phyloP scores from a whole-genome alignment of 2,797 vertebrate species.

The Nothura maculosa region DNA sequence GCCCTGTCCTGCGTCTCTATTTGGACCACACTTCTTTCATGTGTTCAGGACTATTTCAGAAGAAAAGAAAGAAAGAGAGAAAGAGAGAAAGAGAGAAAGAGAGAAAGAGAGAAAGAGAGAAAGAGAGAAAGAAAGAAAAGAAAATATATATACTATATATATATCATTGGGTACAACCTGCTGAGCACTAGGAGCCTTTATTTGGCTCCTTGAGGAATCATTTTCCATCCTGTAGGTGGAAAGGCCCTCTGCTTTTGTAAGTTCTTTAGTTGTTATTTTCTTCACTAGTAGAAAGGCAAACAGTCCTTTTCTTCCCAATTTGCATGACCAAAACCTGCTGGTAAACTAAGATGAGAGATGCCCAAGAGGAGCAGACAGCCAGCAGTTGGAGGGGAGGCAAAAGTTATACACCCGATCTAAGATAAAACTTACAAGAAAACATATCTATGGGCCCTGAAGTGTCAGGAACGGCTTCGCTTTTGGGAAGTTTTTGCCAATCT shows the following conservation, averaged over 20 bases:
- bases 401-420: not conserved
- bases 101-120: not conserved
- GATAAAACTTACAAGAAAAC: not conserved
- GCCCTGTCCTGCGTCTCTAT: not conserved
- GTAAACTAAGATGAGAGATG: not conserved
- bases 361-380: not conserved
- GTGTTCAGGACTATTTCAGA: not conserved
- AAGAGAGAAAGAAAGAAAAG: too few relatives aligned
- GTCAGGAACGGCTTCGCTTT: not conserved
- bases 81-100: not conserved
- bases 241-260: not conserved
- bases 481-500: not conserved
- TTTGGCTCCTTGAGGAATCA: conserved; percentile 30
- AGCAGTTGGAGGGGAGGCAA: not conserved
- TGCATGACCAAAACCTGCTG: not conserved
- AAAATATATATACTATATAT: too few relatives aligned
- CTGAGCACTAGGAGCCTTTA: not conserved
- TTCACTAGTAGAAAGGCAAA: not conserved
- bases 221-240: conserved; percentile 9
- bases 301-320: rapidly evolving
- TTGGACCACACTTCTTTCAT: not conserved
- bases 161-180: not conserved
- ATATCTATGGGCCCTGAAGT: not conserved
- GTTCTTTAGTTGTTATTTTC: conserved; percentile 1
- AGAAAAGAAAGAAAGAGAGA: not conserved